Conservation (phyloP, 2,113 vertebrate genomes). For the Triplophysa dalaica region DNA sequence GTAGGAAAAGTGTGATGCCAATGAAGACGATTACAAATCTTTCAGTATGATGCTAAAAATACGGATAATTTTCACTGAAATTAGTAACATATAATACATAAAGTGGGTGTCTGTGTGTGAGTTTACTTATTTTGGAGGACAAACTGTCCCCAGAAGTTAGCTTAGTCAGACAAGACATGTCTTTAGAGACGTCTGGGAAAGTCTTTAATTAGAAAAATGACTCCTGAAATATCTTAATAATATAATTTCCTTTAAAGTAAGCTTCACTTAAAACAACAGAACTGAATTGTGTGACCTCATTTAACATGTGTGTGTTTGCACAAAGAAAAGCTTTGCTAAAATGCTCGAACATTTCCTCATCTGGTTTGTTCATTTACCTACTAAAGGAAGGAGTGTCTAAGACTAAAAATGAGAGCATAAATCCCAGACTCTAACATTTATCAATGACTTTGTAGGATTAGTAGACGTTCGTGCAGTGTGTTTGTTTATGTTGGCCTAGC, state of each 20-base stretch:
- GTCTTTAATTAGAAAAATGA: constrained; percentile 4
- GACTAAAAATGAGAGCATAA: constrained; percentile 7
- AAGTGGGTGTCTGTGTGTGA: neutral
- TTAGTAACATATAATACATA: neutral
- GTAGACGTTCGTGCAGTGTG: constrained; percentile 42
- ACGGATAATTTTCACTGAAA: neutral
- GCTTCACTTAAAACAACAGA: neutral
- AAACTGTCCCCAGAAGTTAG: constrained; percentile 1
- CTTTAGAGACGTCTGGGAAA: constrained; percentile 12
- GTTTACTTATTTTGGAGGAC: neutral
- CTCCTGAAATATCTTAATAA: no score
- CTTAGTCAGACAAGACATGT: neutral
- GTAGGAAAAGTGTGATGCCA: no score
- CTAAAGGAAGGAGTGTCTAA: constrained; percentile 1
- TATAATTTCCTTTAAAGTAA: no score
- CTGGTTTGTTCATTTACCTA: constrained; percentile 35
- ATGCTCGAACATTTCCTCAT: neutral
- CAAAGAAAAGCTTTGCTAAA: neutral
- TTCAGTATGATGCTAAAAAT: no score
- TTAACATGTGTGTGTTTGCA: neutral
- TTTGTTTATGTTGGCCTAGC: constrained; percentile 51
- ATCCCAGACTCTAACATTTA: constrained; percentile 38
- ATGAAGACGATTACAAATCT: no score
- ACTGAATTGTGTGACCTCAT: neutral
- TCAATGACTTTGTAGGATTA: constrained; percentile 51